Conservation (phyloP, 2,797 vertebrate species). For the Malurus splendens region DNA sequence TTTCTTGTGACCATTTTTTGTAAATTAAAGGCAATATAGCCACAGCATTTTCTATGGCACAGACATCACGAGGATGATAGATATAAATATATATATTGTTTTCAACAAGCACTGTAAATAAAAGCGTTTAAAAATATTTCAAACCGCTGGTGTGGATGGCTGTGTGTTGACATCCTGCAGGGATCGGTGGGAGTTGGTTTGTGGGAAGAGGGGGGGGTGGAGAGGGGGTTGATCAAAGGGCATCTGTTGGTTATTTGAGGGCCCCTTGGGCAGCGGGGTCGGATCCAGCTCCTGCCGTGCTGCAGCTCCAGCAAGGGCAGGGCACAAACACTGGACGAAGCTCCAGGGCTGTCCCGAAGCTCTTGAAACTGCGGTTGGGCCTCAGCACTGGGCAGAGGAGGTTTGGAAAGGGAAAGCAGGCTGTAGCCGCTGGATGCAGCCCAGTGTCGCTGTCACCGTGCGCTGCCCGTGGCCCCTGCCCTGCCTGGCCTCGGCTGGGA, state of each 20-base stretch:
- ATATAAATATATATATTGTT: constrained; percentile 73
- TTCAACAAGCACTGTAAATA: constrained; percentile 70
- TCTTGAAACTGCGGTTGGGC: fast-evolving
- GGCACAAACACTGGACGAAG: no score
- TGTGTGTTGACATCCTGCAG: background rate
- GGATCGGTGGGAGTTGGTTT: fast-evolving
- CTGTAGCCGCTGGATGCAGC: fast-evolving
- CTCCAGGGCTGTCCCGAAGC: background rate
- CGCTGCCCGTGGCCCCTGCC: fast-evolving
- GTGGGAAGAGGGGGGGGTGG: fast-evolving
- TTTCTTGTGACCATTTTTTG: constrained; percentile 63
- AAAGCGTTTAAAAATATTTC: constrained; percentile 65
- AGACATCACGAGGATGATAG: constrained; percentile 61
- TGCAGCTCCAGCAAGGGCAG: fast-evolving
- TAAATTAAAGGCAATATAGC: constrained; percentile 63
- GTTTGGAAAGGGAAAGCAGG: fast-evolving
- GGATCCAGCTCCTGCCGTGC: background rate
- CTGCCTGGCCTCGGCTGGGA: background rate
- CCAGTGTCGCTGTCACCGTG: fast-evolving
- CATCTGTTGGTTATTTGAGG: fast-evolving
- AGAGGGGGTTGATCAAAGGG: background rate
- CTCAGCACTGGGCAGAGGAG: fast-evolving
- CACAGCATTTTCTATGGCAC: constrained; percentile 66
- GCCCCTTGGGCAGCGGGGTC: fast-evolving
- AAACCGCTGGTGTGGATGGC: background rate